Percentiles rank a stretch among this genome's conserved stretches.
Evolutionary conservation across 2,888 invertebrate genomes (phyloP).

Genomic region (Eupithecia subumbrata): DNA sequence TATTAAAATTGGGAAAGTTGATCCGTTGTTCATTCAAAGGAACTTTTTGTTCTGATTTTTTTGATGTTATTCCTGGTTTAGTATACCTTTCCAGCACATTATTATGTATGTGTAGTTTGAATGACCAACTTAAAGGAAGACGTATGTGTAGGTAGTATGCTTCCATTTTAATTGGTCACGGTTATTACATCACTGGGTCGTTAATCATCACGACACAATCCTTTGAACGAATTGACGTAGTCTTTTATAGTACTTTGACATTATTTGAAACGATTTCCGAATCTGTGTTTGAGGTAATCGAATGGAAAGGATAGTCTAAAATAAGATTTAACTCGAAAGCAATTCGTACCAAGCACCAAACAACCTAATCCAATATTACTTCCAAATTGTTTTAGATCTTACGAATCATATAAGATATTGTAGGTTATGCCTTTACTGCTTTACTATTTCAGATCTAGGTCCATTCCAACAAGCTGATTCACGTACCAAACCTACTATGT

Average conservation of each 20-base stretch:
- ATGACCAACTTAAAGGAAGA: slow-evolving; percentile 20
- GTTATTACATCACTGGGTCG: slow-evolving; percentile 42
- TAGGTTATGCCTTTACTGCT: slow-evolving; percentile 15
- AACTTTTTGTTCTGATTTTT: no score
- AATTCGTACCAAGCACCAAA: background rate
- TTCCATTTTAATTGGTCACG: slow-evolving; percentile 45
- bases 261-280: slow-evolving; percentile 17
- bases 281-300: background rate
- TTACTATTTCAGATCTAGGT: slow-evolving; percentile 34
- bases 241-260: slow-evolving; percentile 8
- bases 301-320: background rate
- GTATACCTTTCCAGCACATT: background rate
- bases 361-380: background rate
- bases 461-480: slow-evolving; percentile 36
- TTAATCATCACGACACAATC: slow-evolving; percentile 46
- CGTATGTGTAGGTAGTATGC: slow-evolving; percentile 30
- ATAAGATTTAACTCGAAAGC: background rate
- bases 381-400: background rate
- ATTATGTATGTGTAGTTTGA: slow-evolving; percentile 12
- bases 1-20: background rate
- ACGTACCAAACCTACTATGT: slow-evolving; percentile 28
- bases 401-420: slow-evolving; percentile 20
- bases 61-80: background rate
- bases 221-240: slow-evolving; percentile 32
- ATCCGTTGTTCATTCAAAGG: background rate